Conservation (phyloP, 2,113 vertebrate species). For the Eudorcas thomsonii region DNA sequence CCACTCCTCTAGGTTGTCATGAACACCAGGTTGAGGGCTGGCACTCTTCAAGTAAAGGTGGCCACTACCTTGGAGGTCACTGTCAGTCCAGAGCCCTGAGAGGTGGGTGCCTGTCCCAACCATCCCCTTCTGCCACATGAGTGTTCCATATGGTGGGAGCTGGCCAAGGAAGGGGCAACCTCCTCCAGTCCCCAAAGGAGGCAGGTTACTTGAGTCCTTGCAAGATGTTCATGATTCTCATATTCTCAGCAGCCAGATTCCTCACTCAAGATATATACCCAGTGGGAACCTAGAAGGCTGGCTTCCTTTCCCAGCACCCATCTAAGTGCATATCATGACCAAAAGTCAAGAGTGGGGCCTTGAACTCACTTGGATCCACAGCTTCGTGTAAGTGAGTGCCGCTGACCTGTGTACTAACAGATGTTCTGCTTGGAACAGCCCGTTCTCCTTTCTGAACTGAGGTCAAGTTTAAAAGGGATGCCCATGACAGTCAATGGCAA, state of each 20-base stretch:
- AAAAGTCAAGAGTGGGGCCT: not conserved
- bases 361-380: not conserved
- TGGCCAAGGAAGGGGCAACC: not conserved
- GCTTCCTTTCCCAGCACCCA: not conserved
- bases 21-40: not conserved
- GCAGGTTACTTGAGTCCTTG: not conserved
- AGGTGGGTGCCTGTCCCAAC: not conserved
- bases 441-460: not conserved
- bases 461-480: not conserved
- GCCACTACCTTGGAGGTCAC: not conserved
- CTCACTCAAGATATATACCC: not conserved
- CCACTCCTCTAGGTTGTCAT: not conserved
- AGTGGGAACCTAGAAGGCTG: not conserved
- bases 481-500: not conserved
- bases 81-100: not conserved
- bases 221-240: not conserved
- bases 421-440: not conserved
- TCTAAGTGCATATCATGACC: not conserved
- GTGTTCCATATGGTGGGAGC: not conserved
- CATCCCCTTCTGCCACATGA: not conserved
- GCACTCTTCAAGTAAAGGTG: not conserved
- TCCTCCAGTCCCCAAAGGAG: not conserved
- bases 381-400: not conserved
- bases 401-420: not conserved
- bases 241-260: not conserved